A percentile compares a stretch with the other conserved stretches of the same genome.
Evolutionary conservation across 2,113 vertebrate species (phyloP).

Genomic region (Carettochelys insculpta): DNA sequence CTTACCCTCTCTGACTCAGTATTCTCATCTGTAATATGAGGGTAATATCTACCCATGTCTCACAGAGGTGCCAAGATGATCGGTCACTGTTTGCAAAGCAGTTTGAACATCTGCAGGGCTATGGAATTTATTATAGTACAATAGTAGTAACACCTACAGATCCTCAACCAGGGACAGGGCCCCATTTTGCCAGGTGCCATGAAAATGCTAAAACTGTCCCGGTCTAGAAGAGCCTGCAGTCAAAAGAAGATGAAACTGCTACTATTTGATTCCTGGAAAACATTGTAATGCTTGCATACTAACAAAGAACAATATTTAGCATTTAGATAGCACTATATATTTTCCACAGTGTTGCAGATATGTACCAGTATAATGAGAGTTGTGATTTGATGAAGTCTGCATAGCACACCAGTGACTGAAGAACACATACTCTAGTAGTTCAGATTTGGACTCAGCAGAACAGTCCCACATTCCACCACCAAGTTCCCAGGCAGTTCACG

Average conservation of each 20-base stretch:
- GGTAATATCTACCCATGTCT: not conserved
- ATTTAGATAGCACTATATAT: not conserved
- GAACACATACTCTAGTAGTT: not conserved
- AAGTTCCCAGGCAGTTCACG: not conserved
- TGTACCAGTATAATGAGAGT: not conserved
- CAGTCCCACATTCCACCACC: not conserved
- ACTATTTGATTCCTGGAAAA: not conserved
- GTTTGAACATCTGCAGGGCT: not conserved
- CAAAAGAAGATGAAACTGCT: not conserved
- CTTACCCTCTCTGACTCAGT: not conserved
- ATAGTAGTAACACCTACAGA: not conserved
- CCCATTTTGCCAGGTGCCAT: not conserved
- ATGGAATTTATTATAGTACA: not conserved
- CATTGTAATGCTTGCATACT: not conserved
- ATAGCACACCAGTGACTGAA: not conserved
- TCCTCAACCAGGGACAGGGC: not conserved
- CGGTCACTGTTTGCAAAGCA: not conserved
- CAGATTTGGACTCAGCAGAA: not conserved
- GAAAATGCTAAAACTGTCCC: not conserved
- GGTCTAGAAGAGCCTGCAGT: not conserved
- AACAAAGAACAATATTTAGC: not conserved
- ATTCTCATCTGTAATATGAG: not conserved
- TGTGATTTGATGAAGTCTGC: not conserved
- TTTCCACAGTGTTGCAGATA: not conserved
- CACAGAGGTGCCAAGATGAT: not conserved